Conservation (phyloP, 2,797 vertebrate species). For the Parambassis ranga region DNA sequence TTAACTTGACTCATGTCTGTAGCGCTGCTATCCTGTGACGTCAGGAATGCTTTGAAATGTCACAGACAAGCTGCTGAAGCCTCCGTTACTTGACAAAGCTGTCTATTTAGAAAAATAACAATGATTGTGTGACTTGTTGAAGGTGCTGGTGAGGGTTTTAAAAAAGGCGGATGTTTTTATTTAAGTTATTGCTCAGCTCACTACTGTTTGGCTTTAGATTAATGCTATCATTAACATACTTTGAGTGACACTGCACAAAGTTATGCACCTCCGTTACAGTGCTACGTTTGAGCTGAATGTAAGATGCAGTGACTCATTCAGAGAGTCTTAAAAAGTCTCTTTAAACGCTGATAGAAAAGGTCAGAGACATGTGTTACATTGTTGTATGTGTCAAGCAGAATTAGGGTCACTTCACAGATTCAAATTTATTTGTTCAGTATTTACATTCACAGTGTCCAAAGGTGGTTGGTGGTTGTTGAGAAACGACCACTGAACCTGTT, state of each 20-base stretch:
- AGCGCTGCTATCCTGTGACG: constrained; percentile 23
- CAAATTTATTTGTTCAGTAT: too few species aligned
- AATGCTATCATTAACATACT: background rate
- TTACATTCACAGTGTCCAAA: too few species aligned
- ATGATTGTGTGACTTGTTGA: too few species aligned
- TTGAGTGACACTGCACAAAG: background rate
- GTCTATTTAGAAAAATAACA: too few species aligned
- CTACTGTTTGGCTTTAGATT: constrained; percentile 6
- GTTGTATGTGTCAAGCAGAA: background rate
- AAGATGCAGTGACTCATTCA: background rate
- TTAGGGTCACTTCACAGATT: too few species aligned
- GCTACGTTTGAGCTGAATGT: background rate
- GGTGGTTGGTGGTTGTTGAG: too few species aligned
- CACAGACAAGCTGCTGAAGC: background rate
- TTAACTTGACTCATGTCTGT: background rate
- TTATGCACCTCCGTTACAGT: background rate
- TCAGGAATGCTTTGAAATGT: background rate
- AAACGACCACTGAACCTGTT: background rate
- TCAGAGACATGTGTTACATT: background rate
- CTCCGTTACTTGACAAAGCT: background rate
- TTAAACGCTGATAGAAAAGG: background rate
- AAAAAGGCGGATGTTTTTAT: background rate
- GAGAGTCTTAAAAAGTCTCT: background rate
- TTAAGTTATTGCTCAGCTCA: background rate
- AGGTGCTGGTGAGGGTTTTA: background rate